Conservation (phyloP, 2,797 vertebrate genomes). For the Sebastes iracundus region DNA sequence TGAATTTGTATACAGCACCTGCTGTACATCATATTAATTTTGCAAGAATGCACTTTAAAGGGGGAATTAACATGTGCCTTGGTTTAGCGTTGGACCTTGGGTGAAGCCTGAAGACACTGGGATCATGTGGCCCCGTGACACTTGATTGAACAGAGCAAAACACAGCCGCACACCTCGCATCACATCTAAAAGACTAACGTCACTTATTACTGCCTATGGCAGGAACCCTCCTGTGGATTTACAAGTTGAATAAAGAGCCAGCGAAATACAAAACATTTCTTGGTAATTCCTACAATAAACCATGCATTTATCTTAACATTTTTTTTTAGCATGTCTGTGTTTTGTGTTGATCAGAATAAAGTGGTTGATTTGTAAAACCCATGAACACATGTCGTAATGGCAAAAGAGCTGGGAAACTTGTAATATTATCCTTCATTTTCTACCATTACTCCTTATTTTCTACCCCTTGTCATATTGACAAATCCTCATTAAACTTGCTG, state of each 20-base stretch:
- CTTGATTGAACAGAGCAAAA: constrained; percentile 50
- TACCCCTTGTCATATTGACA: neutral
- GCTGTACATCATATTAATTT: constrained; percentile 29
- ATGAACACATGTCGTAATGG: neutral
- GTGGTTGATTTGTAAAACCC: neutral
- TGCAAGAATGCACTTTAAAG: constrained; percentile 63
- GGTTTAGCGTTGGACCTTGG: constrained; percentile 23
- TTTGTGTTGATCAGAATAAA: neutral
- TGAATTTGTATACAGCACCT: constrained; percentile 32
- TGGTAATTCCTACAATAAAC: constrained; percentile 73
- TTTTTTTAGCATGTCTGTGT: constrained; percentile 1
- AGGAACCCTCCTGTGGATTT: constrained; percentile 78
- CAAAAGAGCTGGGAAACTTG: neutral
- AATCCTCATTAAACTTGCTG: neutral
- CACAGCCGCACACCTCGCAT: constrained; percentile 43
- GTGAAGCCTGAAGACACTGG: constrained; percentile 37
- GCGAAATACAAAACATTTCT: constrained; percentile 49
- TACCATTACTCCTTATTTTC: neutral
- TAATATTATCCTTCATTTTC: neutral
- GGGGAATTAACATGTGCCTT: constrained; percentile 52
- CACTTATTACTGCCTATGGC: constrained; percentile 59
- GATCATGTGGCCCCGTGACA: constrained; percentile 47
- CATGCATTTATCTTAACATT: constrained; percentile 65
- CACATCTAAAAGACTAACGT: constrained; percentile 48
- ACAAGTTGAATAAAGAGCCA: constrained; percentile 75